Conservation (phyloP, 2,797 vertebrate genomes). For the Ctenosaura bakeri region DNA sequence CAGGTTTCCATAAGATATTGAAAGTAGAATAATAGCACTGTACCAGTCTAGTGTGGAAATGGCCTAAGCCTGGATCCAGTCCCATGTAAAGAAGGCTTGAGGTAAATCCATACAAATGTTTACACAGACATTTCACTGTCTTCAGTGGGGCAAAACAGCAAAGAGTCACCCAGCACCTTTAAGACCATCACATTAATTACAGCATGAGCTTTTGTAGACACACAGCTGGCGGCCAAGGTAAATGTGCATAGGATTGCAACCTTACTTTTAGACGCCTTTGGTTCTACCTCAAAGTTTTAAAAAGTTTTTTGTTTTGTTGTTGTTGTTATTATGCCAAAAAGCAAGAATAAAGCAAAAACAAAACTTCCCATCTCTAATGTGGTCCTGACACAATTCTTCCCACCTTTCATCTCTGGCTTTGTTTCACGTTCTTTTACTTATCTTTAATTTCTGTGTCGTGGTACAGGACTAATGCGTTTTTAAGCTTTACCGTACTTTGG, state of each 20-base stretch:
- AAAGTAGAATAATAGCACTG: too few species aligned
- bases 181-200: too few species aligned
- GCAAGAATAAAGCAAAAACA: background rate
- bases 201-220: too few species aligned
- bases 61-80: background rate
- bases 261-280: background rate
- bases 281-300: background rate
- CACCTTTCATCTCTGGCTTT: background rate
- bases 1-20: too few species aligned
- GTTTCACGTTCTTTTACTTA: slow-evolving; percentile 65
- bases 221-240: background rate
- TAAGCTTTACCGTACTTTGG: background rate
- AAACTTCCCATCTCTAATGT: background rate
- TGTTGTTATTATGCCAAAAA: background rate
- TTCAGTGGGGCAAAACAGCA: background rate
- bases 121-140: background rate
- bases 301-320: background rate
- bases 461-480: slow-evolving; percentile 29
- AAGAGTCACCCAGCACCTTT: too few species aligned
- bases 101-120: background rate
- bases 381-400: background rate
- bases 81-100: background rate
- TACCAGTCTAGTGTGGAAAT: too few species aligned
- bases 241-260: background rate
- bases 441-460: slow-evolving; percentile 58